Evolutionary conservation across 2,797 vertebrate genomes (phyloP), one percentile per base, ranked within the genome.

Genomic region (Remorina albescens): DNA sequence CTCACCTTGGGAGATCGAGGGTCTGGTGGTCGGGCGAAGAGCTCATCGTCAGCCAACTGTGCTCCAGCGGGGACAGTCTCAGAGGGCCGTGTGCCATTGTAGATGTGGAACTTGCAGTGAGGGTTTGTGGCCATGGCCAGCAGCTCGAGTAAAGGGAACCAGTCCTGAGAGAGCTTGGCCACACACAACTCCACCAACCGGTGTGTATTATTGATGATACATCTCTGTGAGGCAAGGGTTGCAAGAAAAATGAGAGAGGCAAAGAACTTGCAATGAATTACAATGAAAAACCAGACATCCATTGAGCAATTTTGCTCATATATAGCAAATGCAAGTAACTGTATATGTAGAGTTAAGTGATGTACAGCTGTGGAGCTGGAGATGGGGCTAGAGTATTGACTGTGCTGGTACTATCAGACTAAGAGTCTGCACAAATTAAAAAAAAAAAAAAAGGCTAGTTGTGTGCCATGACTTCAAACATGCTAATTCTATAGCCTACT

Each of bases 21-120:
- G 88, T 99, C 98, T 83, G 97, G 97, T 75, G 98, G 98, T 90
- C 98, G 96, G 89, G 98, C 98, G 11, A 94, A 98, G 84, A 99
- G 96, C 91, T 99, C 98, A 74, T 99, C 98, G 84, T 99, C 98
- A 81, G 98, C 96, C 26, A 99, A 94, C 91, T 98, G 97, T 81
- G 96, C 96, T 89, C 95, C 98, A 66, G 98, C 96, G 56, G 98
- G 98, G 91, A 99, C 96, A 1, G 97, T 97, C 95, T 99, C 98
- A 36, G 97, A 99, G 46, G 98, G 97, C 88, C 98, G 97, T 84
- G 98, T 99, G 95, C 98, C 98, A 86, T 99, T 99, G 92, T 99
- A 99, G 75, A 99, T 97, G 93, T 99, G 98, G 93, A 99, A 99
- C 94, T 99, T 99, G 96, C 98, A 99, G 93, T 99, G 98, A 92